Evolutionary conservation across 2,113 vertebrate genomes (phyloP).

Genomic region (Rutilus rutilus): DNA sequence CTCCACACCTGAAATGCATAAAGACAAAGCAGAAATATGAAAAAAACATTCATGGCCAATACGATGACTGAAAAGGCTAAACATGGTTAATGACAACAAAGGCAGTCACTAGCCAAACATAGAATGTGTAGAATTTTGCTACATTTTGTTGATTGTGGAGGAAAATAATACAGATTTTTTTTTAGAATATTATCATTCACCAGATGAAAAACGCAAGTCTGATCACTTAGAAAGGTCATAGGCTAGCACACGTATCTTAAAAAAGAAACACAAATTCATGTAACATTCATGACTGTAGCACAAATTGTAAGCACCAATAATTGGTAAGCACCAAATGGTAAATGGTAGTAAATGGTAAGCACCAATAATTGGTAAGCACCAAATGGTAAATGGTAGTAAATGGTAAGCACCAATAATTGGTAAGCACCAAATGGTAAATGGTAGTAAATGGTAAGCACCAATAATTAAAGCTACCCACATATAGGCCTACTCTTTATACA

Average conservation of each 20-base stretch:
- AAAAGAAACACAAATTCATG: not conserved
- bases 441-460: not conserved
- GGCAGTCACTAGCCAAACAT: not conserved
- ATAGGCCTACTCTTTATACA: not conserved
- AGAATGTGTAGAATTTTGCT: not conserved
- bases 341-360: too few relatives aligned
- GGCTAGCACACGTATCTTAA: not conserved
- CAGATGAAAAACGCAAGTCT: not conserved
- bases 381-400: not conserved
- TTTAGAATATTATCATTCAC: not conserved
- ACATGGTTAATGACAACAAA: not conserved
- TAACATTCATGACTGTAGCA: not conserved
- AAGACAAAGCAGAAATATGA: slow-evolving; percentile 9
- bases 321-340: too few relatives aligned
- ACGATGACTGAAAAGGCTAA: not conserved
- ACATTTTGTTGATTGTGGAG: not conserved
- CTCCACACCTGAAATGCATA: slow-evolving; percentile 65
- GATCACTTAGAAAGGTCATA: not conserved
- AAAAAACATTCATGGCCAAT: not conserved
- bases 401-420: too few relatives aligned
- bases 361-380: too few relatives aligned
- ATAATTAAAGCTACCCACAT: not conserved
- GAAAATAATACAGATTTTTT: not conserved
- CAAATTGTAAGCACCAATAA: not conserved
- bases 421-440: too few relatives aligned